These are phyloP conservation scores for Dasysyrphus albostriatus DNA, from an alignment of 2,888 invertebrate species.

Conservation along the genomic window DNA sequence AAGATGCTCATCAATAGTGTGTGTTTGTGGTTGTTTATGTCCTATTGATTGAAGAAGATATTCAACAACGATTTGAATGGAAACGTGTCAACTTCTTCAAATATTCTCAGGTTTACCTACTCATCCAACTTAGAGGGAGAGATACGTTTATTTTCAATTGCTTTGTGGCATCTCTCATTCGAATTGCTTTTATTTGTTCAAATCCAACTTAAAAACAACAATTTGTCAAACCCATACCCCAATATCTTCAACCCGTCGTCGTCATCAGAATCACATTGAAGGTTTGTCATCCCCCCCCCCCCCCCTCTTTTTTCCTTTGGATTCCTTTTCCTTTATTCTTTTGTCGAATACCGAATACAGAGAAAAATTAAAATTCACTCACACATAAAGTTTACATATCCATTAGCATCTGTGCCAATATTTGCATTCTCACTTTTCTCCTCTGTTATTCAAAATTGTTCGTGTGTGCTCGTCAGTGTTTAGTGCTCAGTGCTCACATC, in stretches of 20 bases:
- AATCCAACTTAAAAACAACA: background rate
- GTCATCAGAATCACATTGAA: background rate
- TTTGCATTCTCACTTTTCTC: conserved; percentile 51
- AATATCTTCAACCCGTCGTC: background rate
- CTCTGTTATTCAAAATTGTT: conserved; percentile 7
- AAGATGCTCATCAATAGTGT: fast-evolving
- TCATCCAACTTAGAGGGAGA: background rate
- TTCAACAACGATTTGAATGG: background rate
- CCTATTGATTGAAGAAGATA: background rate
- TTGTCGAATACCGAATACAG: background rate
- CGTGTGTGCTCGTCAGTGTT: background rate
- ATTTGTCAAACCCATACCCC: background rate
- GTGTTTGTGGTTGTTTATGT: background rate
- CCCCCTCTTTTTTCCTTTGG: too few species aligned
- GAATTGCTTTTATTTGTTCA: background rate
- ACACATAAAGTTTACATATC: conserved; percentile 35
- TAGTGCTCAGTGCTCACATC: background rate
- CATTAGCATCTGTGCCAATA: conserved; percentile 53
- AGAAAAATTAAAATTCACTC: conserved; percentile 51
- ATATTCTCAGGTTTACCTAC: background rate
- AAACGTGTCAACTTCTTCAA: background rate
- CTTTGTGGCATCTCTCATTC: background rate
- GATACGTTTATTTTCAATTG: conserved; percentile 10
- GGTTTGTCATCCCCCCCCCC: background rate
- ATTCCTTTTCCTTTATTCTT: conserved; percentile 10